Base-by-base conservation (phyloP, 2,888 invertebrate genomes). In the Scelioninae gen. 1 region DNA sequence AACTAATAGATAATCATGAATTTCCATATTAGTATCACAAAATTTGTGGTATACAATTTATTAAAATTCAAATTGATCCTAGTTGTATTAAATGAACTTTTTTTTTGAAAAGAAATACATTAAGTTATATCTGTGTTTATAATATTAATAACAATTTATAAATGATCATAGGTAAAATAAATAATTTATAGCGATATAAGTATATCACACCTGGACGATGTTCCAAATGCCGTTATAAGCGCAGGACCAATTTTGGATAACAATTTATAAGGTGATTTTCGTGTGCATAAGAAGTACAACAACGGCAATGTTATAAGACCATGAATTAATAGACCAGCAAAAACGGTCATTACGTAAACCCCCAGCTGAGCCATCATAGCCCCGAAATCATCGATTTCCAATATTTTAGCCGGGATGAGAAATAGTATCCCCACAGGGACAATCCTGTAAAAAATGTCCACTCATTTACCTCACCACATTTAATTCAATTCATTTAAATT, bases 191-290 rank as follows among this genome's bases (percentile, higher is more conserved):
- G 4, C 23, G 23, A 23, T 23, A 23, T 38, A 49, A 38, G 23
- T 62, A 34, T 56, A 43, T 51, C 63, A 8, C 34, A 78, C 92
- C 92, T 92, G 38, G 98, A 98, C 51, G 98, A 97, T 60, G 98
- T 99, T 89, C 98, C 98, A 92, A 98, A 98, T 72, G 98, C 98
- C 3, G 98, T 98, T 10, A 97, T 96, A 93, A 98, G 94, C n/a
- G 98, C 98, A 89, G 98, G 97, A 84, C 97, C 96, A 93, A 98
- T 95, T 91, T 96, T 95, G 29, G 94, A 94, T 79, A 97, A 95
- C 87, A 95, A 95, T 84, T 94, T 94, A 92, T 97, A 96, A 0
- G 99, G 98, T 78, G 98, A 94, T 86, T 95, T 95, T 87, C 96
- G 94, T 0, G 96, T 96, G 49, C 95, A 95, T 86, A 97, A 90